These are phyloP conservation scores for Melanerpes aurifrons DNA, from an alignment of 2,113 vertebrate species.

Conservation along the genomic window DNA sequence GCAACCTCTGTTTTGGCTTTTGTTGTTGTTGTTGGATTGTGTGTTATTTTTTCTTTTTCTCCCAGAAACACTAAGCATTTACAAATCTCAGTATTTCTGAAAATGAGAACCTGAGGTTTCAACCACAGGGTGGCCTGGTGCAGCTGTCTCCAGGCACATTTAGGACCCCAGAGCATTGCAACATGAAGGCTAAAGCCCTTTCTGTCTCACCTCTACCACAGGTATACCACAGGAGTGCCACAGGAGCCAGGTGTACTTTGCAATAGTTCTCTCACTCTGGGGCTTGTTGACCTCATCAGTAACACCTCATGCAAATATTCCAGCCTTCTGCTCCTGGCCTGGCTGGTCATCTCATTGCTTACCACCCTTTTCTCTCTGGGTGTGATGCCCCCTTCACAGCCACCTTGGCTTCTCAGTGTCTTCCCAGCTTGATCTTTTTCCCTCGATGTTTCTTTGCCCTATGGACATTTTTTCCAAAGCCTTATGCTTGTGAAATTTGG, in stretches of 20 bases:
- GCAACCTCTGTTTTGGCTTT: neutral
- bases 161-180: neutral
- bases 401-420: neutral
- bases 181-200: neutral
- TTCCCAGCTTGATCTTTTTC: neutral
- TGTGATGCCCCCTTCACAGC: neutral
- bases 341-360: neutral
- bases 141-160: neutral
- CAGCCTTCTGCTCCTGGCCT: neutral
- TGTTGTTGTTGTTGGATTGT: neutral
- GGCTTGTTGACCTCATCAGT: neutral
- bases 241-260: fast-evolving
- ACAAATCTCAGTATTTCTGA: neutral
- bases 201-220: neutral
- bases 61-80: neutral
- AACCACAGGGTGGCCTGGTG: neutral
- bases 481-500: neutral
- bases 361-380: neutral
- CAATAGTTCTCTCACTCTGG: neutral
- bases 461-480: neutral
- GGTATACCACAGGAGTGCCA: fast-evolving
- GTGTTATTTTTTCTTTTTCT: neutral
- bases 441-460: neutral
- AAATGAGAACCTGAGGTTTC: neutral
- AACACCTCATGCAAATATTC: neutral